Percentiles rank a stretch among this genome's conserved stretches.
phyloP scores from a whole-genome alignment of 2,113 vertebrate species.

The Apistogramma diplotaenia region DNA sequence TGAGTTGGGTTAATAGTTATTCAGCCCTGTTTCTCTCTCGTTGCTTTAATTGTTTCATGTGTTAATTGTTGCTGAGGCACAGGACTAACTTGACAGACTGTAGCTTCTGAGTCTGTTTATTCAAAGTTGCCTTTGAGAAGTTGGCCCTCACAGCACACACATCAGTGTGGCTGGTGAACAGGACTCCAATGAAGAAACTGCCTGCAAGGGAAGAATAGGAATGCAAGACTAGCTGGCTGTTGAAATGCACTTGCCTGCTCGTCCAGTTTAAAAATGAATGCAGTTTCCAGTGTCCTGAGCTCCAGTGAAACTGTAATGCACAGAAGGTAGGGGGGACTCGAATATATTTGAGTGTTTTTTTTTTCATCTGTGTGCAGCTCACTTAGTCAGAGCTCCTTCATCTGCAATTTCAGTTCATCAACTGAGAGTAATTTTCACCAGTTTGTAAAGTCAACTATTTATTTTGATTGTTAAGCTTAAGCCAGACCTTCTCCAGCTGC shows the following conservation, averaged over 20 bases:
- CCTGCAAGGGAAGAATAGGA: not conserved
- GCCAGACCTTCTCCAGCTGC: no score
- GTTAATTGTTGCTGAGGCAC: not conserved
- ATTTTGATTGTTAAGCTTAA: no score
- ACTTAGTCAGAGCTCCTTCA: no score
- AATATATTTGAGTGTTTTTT: not conserved
- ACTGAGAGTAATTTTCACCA: not conserved
- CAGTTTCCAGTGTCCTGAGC: not conserved
- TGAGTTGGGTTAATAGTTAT: not conserved
- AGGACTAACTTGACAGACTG: not conserved
- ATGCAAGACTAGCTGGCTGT: not conserved
- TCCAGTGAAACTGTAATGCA: not conserved
- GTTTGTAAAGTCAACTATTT: not conserved
- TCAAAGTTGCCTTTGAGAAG: conserved; percentile 14
- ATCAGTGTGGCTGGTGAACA: not conserved
- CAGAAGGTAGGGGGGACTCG: not conserved
- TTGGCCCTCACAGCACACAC: not conserved
- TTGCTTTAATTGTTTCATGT: conserved; percentile 6
- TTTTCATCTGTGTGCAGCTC: no score
- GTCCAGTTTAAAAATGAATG: conserved; percentile 27
- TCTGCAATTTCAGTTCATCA: no score
- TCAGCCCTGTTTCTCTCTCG: not conserved
- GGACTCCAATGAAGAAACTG: not conserved
- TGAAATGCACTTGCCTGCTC: conserved; percentile 2
- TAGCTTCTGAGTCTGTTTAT: not conserved